Evolutionary conservation across 2,888 invertebrate genomes (phyloP), one percentile per base, ranked within the genome.

Genomic region (Amphipyra tragopoginis): DNA sequence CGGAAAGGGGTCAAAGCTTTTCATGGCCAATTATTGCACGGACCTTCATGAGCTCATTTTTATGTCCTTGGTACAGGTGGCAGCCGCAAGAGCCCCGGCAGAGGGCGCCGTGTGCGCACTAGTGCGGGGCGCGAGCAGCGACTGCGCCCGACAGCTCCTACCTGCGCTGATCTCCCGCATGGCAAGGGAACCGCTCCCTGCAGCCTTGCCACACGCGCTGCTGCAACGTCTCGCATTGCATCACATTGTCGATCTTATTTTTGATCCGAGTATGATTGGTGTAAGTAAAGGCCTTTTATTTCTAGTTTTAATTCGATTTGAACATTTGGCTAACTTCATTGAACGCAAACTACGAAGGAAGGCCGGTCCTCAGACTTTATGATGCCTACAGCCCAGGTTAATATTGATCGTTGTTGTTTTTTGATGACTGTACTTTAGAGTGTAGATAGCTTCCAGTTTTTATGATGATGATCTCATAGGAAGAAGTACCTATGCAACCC

Each of bases 61-160:
- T 29, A 21, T 26, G 40, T 5, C 1, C 58, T 0, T 72, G 39
- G 11, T 15, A n/a, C 40, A 95, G 93, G 93, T 94, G 21, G 79
- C 92, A 29, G 91, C 93, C 26, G 90, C 93, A 0, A 83, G 91
- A 44, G 93, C 93, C 0, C 93, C 94, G 1, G 93, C 94, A 0
- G 95, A 95, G 66, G 93, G 95, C 1, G 93, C 94, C 1, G 92
- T 95, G 2, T 93, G 95, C 69, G 93, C 94, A 0, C 77, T 95
- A 11, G 84, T 95, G 6, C 88, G 94, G n/a, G 82, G 86, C 15
- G 88, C 89, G 10, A 89, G 90, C 75, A 86, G 87, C 65, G 87
- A 90, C 63, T 92, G 91, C 66, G 87, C 90, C 4, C 79, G 94
- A 1, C 81, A 82, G 40, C 79, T 94, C n/a, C 84, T 94, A 4